Percentiles rank a stretch among this genome's conserved stretches.
Evolutionary conservation across 2,797 vertebrate genomes (phyloP).

Genomic region (Pipistrellus kuhlii): DNA sequence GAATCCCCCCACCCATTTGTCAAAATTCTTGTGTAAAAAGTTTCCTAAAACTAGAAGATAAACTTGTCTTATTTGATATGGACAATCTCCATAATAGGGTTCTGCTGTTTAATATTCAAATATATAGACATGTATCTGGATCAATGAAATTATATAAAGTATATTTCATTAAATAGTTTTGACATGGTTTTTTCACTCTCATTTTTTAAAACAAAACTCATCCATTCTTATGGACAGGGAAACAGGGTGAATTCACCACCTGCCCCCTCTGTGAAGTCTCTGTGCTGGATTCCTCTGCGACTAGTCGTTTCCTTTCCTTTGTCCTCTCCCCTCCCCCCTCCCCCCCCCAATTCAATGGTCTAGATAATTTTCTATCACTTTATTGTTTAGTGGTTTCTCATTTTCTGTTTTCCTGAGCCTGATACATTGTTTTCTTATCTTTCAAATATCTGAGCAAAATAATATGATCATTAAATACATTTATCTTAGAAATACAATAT

Average conservation of each 20-base stretch:
- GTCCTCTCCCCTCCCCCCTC: no score
- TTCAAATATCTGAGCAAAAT: background rate
- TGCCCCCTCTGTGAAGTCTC: background rate
- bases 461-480: background rate
- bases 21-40: slow-evolving; percentile 19
- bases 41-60: background rate
- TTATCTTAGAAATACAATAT: background rate
- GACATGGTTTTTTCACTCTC: background rate
- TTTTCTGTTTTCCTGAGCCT: slow-evolving; percentile 37
- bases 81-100: background rate
- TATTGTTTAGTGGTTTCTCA: background rate
- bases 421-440: background rate
- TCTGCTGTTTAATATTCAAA: background rate
- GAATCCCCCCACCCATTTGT: background rate
- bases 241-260: background rate
- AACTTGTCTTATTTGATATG: background rate
- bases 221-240: background rate
- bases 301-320: background rate
- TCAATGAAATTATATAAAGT: background rate
- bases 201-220: background rate
- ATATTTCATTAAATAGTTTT: background rate
- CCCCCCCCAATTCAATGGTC: background rate
- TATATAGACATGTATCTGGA: background rate
- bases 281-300: background rate
- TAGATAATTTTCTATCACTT: slow-evolving; percentile 20